These are phyloP conservation scores for Caenorhabditis parvicauda DNA, from an alignment of 2,888 invertebrate species.

Conservation along the genomic window DNA sequence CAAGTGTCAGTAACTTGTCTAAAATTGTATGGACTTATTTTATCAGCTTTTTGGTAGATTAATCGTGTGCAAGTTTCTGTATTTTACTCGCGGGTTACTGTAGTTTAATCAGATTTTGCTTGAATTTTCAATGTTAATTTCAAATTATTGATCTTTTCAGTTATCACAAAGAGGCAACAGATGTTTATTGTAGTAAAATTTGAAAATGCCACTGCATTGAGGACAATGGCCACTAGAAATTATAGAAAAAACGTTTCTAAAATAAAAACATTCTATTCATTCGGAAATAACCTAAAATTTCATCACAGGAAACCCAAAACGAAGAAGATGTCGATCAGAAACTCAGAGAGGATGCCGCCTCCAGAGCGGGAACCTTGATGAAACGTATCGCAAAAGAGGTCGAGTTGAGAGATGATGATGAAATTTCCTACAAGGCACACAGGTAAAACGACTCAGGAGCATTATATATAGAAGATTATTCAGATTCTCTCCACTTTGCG, in stretches of 20 bases:
- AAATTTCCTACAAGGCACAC: constrained; percentile 43
- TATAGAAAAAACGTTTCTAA: neutral
- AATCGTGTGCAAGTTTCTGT: too few relatives aligned
- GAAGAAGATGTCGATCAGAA: constrained; percentile 29
- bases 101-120: too few relatives aligned
- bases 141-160: neutral
- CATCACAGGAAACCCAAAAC: neutral
- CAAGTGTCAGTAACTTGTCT: too few relatives aligned
- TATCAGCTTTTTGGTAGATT: too few relatives aligned
- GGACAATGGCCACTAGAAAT: neutral
- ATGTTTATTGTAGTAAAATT: neutral
- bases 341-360: constrained; percentile 42
- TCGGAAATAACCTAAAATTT: neutral
- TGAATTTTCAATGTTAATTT: neutral
- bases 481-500: constrained; percentile 38
- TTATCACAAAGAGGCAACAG: neutral
- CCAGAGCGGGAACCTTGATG: constrained; percentile 33
- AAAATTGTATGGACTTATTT: too few relatives aligned
- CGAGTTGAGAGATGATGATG: constrained; percentile 39
- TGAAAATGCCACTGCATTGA: neutral
- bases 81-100: too few relatives aligned
- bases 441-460: constrained; percentile 23
- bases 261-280: neutral
- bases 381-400: constrained; percentile 41
- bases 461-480: neutral